Conservation (phyloP, 1,140 invertebrate species). For the Patella vulgata region DNA sequence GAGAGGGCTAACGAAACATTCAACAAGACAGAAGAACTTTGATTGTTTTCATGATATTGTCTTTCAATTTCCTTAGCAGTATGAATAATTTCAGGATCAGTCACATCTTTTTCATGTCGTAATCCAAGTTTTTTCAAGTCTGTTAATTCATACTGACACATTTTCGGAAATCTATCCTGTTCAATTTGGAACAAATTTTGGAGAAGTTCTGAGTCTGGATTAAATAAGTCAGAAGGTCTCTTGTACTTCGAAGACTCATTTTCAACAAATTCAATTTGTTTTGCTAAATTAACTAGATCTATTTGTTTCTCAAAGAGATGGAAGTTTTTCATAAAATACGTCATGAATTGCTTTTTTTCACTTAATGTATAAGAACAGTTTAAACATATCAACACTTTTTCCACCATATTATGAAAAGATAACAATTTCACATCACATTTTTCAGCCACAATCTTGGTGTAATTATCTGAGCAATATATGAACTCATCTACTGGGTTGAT, state of each 20-base stretch:
- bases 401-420: not conserved
- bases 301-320: not conserved
- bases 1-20: no score
- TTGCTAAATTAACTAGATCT: not conserved
- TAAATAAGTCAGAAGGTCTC: conserved; percentile 17
- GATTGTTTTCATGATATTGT: conserved; percentile 11
- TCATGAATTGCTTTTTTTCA: conserved; percentile 13
- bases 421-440: conserved; percentile 3
- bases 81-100: conserved; percentile 9
- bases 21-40: conserved; percentile 10
- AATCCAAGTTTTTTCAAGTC: conserved; percentile 16
- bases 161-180: conserved; percentile 25
- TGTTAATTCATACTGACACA: not conserved
- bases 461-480: not conserved
- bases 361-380: not conserved
- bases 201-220: conserved; percentile 7
- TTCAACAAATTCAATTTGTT: conserved; percentile 9
- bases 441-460: conserved; percentile 3
- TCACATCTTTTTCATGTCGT: conserved; percentile 8
- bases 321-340: conserved; percentile 9
- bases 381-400: conserved; percentile 2
- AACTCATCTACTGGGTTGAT: not conserved
- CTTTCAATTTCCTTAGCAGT: conserved; percentile 14
- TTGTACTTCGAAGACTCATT: not conserved
- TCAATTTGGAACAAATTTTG: conserved; percentile 15